Base-by-base conservation (phyloP, 2,797 vertebrate genomes). In the Gymnocypris eckloni region DNA sequence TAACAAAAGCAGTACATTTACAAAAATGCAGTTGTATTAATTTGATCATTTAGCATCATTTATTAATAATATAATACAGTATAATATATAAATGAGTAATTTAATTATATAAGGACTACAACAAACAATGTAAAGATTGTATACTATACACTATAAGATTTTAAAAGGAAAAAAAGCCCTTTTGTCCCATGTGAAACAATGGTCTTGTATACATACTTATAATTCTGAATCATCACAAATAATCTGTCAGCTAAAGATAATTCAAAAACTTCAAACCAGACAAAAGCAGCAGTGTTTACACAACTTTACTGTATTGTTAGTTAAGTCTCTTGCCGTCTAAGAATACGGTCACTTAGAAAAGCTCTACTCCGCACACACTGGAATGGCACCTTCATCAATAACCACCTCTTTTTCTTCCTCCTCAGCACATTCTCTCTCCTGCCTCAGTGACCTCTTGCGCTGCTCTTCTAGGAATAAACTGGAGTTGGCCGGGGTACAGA, bases 401-500 rank as follows among this genome's bases (percentile, higher is more conserved):
- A 81, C 80, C 41, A 43, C 82, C 52, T 70, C 84, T 59, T 87
- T 88, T 66, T 28, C 85, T 64, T 76, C 48, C 3, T 67, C 59
- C 64, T 72, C 78, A 52, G 67, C 43, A 67, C 56, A 82, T 39
- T 66, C 75, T 54, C 45, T 67, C 45, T 64, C 75, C 33, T 76
- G 86, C 61, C 61, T 87, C 43, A 85, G 45, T 52, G 86, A 89
- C 92, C 95, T 96, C 0, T 95, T 93, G 84, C 94, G 95, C 20
- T 95, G 95, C 89, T 92, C 92, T 84, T 95, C 95, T 43, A 92
- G 89, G 87, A 96, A 95, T 0, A 94, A 90, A 71, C 94, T 92
- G 87, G 95, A 95, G 87, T 93, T 86, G 0, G 92, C 89, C 0
- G 96, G 92, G 45, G 96, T 95, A 91, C 96, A 97, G 92, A 97